Base-by-base conservation (phyloP, 2,113 vertebrate genomes). In the Boulengeromyrus knoepffleri region DNA sequence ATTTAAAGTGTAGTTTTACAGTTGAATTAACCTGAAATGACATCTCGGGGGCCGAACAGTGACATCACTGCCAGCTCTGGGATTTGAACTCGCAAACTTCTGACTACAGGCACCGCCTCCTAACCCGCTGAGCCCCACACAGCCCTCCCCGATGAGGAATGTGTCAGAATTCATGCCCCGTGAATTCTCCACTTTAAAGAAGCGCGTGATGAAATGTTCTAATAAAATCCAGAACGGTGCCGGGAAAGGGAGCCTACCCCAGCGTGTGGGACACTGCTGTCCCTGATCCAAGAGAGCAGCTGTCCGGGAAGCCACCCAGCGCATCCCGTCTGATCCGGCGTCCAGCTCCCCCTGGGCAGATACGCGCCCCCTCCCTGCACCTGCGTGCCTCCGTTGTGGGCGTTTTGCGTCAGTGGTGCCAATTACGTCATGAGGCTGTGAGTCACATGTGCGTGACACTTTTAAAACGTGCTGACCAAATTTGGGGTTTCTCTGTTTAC, bases 331-430 rank as follows among this genome's bases (percentile, higher is more conserved):
- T 53, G 62, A 91, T 93, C 90, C 83, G 89, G 89, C 10, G 90
- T 91, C 53, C 91, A 88, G 47, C 87, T 56, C 90, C 90, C 92
- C 90, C 91, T 66, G 4, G 91, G 92, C 90, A 17, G 92, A 91
- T 39, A 62, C 36, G 58, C 89, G 91, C 47, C 92, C 92, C 36
- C 83, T 85, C 83, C 93, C 93, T 91, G 85, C 93, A 93, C 92
- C 91, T 91, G 84, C 45, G 24, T 45, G 24, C 45, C 36, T 8
- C 36, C 36, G 2, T 15, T 19, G 5, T 80, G 74, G 31, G 1
- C n/a, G 74, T 80, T 80, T 6, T 19, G 36, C 74, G 15, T 15
- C 5, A 2, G 8, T 5, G 31, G 74, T 80, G 74, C 74, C 74
- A 36, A 80, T 80, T 19, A 42, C 36, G 74, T 80, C 74, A 80